phyloP scores from a whole-genome alignment of 2,797 vertebrate genomes.

The Pangasius larnaudii region DNA sequence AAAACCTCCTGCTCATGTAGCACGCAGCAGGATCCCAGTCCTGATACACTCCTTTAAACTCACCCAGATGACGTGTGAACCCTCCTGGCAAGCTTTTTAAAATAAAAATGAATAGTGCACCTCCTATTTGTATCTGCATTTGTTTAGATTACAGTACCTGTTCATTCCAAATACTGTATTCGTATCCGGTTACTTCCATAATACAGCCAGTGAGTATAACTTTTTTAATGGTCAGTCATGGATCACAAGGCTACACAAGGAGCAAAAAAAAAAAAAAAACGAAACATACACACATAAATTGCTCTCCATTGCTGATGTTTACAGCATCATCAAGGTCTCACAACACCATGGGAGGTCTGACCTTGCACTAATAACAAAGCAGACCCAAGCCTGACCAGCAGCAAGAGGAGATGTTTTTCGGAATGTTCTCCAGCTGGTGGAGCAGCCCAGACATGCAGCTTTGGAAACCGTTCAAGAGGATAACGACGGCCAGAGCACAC shows the following conservation, averaged over 20 bases:
- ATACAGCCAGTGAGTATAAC: background rate
- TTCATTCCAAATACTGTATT: background rate
- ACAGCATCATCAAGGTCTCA: background rate
- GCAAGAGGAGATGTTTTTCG: background rate
- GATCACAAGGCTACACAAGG: background rate
- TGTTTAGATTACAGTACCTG: background rate
- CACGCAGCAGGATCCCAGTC: background rate
- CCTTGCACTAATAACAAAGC: background rate
- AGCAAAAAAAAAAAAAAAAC: background rate
- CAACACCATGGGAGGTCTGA: too few species aligned
- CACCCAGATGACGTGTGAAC: background rate
- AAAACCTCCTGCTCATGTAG: background rate
- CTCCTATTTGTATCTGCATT: background rate
- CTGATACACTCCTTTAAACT: background rate
- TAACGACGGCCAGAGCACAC: slow-evolving; percentile 37
- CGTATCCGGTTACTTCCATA: background rate
- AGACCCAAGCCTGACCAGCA: background rate
- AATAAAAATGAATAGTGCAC: background rate
- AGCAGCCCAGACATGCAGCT: slow-evolving; percentile 43
- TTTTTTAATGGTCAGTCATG: background rate
- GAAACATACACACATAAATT: background rate
- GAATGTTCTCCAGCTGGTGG: slow-evolving; percentile 20
- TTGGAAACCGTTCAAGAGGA: slow-evolving; percentile 2
- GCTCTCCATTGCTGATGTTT: background rate
- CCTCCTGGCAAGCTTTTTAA: background rate